Conservation (phyloP, 2,888 invertebrate genomes). For the Acleris emargana region DNA sequence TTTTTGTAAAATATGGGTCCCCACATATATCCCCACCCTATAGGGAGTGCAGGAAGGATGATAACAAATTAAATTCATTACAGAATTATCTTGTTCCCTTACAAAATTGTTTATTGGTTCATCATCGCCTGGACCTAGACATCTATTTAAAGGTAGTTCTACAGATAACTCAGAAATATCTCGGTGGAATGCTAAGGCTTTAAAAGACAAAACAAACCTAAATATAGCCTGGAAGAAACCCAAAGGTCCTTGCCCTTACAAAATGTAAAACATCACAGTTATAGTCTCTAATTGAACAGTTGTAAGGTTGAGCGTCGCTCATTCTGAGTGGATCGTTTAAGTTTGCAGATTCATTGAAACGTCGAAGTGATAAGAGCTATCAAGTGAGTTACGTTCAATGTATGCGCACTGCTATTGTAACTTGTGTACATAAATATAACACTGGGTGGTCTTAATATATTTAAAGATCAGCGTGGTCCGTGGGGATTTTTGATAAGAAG, state of each 20-base stretch:
- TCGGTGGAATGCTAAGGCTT: constrained; percentile 14
- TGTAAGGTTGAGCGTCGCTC: constrained; percentile 6
- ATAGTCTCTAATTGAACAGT: neutral
- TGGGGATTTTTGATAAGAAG: too few relatives aligned
- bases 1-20: too few relatives aligned
- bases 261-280: neutral
- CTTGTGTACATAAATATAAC: constrained; percentile 24
- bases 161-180: neutral
- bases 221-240: constrained; percentile 49
- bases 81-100: too few relatives aligned
- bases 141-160: neutral
- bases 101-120: too few relatives aligned
- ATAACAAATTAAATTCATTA: too few relatives aligned
- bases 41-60: too few relatives aligned
- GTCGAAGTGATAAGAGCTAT: constrained; percentile 39
- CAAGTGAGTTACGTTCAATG: constrained; percentile 42
- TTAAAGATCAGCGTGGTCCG: too few relatives aligned
- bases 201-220: constrained; percentile 26
- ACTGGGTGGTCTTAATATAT: constrained; percentile 30
- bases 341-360: constrained; percentile 49
- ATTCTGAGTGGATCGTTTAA: neutral
- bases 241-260: constrained; percentile 50
- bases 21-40: too few relatives aligned
- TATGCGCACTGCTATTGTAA: constrained; percentile 21
- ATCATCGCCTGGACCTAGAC: neutral